Evolutionary conservation across 1,140 invertebrate genomes (phyloP), one percentile per base, ranked within the genome.

Genomic region (Bombus superbus): DNA sequence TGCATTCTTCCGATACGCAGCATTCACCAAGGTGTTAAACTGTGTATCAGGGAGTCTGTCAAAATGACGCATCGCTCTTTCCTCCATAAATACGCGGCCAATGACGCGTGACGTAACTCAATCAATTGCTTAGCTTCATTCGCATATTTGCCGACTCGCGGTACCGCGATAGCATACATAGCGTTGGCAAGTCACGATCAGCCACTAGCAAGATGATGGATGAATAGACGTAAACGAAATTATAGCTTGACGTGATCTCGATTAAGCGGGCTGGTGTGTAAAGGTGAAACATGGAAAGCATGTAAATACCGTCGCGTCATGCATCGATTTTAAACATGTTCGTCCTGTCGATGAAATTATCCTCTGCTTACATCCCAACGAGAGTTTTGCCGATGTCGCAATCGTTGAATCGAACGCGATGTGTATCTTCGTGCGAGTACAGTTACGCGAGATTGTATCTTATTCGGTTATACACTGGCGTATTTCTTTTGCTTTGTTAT

Each of bases 41-140:
- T 81, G 79, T 81, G 74, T 53, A 83, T 74, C 88, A 71, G 77
- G 42, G 73, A 53, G 75, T 74, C 88, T 73, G 86, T 88, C 89
- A 83, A 91, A 88, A 88, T 90, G 89, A 91, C 86, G 81, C 84
- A 90, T 91, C 75, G 84, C 86, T 82, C 85, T 90, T 87, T 84
- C 76, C 83, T 86, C 68, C 69, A 71, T 72, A 62, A 90, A 80
- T 86, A 88, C 83, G 71, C 47, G 87, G 76, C 59, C 89, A 91
- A 86, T 90, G 89, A 90, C 86, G 90, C 87, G 83, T 84, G 81
- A 90, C 86, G 83, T 90, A 90, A 91, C 74, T 86, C 89, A 88
- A 91, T 91, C 89, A 90, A 90, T 90, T 90, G 81, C 86, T 90
- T 88, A 90, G 79, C 76, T 81, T 72, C 86, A 90, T 90, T 90